Percentiles rank a stretch among this genome's conserved stretches.
These are phyloP conservation scores for Conomelus anceps DNA, from an alignment of 2,888 invertebrate genomes.

Conservation along the genomic window DNA sequence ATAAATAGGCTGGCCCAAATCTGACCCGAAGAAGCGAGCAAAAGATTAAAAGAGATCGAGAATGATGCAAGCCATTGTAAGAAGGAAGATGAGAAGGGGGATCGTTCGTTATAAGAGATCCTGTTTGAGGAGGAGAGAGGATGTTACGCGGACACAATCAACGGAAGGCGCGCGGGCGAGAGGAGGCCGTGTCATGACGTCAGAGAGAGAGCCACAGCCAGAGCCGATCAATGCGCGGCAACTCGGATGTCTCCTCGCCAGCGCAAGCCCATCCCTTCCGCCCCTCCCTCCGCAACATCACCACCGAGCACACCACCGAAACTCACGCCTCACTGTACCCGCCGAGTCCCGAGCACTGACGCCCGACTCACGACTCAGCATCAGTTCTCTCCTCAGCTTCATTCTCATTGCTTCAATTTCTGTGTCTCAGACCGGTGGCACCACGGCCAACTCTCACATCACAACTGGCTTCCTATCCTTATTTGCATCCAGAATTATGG, in stretches of 20 bases:
- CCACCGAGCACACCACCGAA: not conserved
- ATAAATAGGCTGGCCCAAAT: not conserved
- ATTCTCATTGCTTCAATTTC: too few relatives aligned
- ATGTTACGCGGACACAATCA: not conserved
- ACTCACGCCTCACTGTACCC: not conserved
- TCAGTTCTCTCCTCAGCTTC: too few relatives aligned
- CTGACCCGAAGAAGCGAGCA: not conserved
- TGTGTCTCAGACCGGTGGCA: too few relatives aligned
- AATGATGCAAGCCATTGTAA: not conserved
- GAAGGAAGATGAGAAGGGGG: not conserved
- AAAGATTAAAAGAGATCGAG: not conserved
- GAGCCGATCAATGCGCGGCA: slow-evolving; percentile 44
- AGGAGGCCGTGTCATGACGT: slow-evolving; percentile 42
- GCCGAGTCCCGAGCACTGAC: not conserved
- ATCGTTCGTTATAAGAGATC: not conserved
- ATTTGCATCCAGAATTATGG: too few relatives aligned
- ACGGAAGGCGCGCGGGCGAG: slow-evolving; percentile 32
- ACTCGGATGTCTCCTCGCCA: slow-evolving; percentile 32
- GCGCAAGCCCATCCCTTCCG: slow-evolving; percentile 15
- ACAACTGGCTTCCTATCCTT: too few relatives aligned
- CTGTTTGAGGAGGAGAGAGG: not conserved
- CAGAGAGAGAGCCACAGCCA: slow-evolving; percentile 3
- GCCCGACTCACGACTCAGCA: too few relatives aligned
- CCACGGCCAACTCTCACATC: too few relatives aligned
- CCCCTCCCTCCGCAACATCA: slow-evolving; percentile 6